Percentiles rank a stretch among this genome's conserved stretches.
phyloP scores from a whole-genome alignment of 2,888 invertebrate genomes.

The Schizaphis graminum region DNA sequence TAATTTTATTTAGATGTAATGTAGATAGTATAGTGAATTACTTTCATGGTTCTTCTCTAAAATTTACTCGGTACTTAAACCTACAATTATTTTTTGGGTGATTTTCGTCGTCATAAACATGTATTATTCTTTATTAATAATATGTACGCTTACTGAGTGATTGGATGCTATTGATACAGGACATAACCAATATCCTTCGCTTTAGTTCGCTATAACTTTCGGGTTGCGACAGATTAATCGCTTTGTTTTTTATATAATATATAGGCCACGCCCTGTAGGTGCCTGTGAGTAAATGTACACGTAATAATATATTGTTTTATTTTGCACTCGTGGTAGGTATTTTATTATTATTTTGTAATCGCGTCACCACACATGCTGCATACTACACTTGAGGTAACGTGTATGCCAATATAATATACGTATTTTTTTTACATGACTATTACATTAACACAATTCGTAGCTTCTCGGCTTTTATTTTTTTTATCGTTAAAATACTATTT shows the following conservation, averaged over 20 bases:
- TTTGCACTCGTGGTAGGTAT: not conserved
- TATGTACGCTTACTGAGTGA: not conserved
- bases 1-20: too few species aligned
- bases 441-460: conserved; percentile 35
- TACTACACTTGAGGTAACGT: not conserved
- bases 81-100: too few species aligned
- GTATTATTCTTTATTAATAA: too few species aligned
- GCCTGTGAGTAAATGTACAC: not conserved
- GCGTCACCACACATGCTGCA: not conserved
- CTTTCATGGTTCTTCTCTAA: too few species aligned
- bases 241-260: not conserved
- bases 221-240: not conserved
- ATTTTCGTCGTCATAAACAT: too few species aligned
- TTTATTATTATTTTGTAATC: conserved; percentile 16
- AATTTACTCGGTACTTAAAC: too few species aligned
- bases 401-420: not conserved
- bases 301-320: conserved; percentile 5
- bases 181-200: not conserved
- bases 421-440: conserved; percentile 8
- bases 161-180: not conserved
- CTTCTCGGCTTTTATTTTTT: not conserved
- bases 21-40: too few species aligned
- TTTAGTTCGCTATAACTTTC: not conserved
- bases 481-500: conserved; percentile 7
- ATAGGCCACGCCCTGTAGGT: not conserved